Evolutionary conservation across 2,888 invertebrate genomes (phyloP).

Genomic region (Drosophila phalerata): DNA sequence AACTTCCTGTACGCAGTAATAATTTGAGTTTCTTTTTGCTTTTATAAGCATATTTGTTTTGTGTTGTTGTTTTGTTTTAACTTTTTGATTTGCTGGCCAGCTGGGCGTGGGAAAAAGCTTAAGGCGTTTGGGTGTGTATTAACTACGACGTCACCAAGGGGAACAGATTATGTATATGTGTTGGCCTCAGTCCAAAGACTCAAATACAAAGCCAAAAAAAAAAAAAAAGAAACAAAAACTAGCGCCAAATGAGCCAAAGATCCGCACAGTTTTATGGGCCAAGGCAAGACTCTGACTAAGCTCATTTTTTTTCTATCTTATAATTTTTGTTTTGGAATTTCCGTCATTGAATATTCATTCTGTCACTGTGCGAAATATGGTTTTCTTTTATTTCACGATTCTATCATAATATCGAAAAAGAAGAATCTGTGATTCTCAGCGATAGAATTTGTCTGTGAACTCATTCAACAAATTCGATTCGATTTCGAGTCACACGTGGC

Average conservation of each 20-base stretch:
- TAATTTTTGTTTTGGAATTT: slow-evolving; percentile 23
- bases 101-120: slow-evolving; percentile 79
- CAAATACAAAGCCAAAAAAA: slow-evolving; percentile 19
- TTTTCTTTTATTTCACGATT: slow-evolving; percentile 18
- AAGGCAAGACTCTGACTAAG: slow-evolving; percentile 51
- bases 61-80: slow-evolving; percentile 18
- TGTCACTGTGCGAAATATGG: slow-evolving; percentile 45
- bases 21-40: slow-evolving; percentile 38
- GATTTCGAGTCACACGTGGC: slow-evolving; percentile 17
- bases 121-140: slow-evolving; percentile 66
- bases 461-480: slow-evolving; percentile 1
- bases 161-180: slow-evolving; percentile 22
- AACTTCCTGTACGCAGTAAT: slow-evolving; percentile 73
- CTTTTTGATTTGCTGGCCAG: slow-evolving; percentile 58
- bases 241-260: slow-evolving; percentile 52
- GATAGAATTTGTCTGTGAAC: slow-evolving; percentile 5
- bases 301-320: slow-evolving; percentile 9
- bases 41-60: slow-evolving; percentile 21
- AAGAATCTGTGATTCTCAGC: slow-evolving; percentile 8
- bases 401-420: slow-evolving; percentile 2
- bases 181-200: not conserved
- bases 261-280: slow-evolving; percentile 47
- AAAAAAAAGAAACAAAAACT: slow-evolving; percentile 14
- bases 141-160: slow-evolving; percentile 43
- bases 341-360: slow-evolving; percentile 52